Evolutionary conservation across 2,888 invertebrate species (phyloP).

Genomic region (Polietes domitor): DNA sequence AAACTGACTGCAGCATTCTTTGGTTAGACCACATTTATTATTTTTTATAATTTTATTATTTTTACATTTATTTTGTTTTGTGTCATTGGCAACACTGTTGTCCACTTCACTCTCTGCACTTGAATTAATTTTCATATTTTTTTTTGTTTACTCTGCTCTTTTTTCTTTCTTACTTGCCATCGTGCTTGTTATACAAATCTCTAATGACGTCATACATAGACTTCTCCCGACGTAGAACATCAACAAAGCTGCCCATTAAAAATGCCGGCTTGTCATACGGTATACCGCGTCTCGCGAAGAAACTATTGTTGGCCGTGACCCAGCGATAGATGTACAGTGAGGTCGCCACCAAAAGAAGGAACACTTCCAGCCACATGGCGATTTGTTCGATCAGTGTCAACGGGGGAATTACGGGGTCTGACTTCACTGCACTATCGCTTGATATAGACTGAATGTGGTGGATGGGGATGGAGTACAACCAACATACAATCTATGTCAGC

Average conservation of each 20-base stretch:
- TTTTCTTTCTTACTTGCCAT: slow-evolving; percentile 81
- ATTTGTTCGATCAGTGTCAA: not conserved
- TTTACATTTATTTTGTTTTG: too few species aligned
- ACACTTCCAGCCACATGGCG: slow-evolving; percentile 54
- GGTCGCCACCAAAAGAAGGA: not conserved
- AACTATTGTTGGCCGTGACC: slow-evolving; percentile 69
- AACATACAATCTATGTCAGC: too few species aligned
- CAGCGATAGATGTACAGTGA: slow-evolving; percentile 70
- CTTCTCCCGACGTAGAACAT: slow-evolving; percentile 76
- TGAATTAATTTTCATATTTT: slow-evolving; percentile 44
- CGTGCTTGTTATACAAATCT: slow-evolving; percentile 79
- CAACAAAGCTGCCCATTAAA: slow-evolving; percentile 70
- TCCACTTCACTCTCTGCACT: too few species aligned
- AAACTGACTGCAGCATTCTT: too few species aligned
- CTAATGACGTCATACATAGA: slow-evolving; percentile 82
- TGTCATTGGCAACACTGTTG: too few species aligned
- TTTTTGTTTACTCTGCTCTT: not conserved
- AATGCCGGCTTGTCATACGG: slow-evolving; percentile 66
- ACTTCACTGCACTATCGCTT: too few species aligned
- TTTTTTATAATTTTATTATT: too few species aligned
- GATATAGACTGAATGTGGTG: too few species aligned
- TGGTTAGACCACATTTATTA: too few species aligned
- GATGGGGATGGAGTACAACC: too few species aligned
- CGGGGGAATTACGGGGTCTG: too few species aligned
- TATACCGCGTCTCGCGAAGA: slow-evolving; percentile 71